Percentiles rank a stretch among this genome's conserved stretches.
Evolutionary conservation across 2,888 invertebrate species (phyloP).

Genomic region (Ceraclea dissimilis): DNA sequence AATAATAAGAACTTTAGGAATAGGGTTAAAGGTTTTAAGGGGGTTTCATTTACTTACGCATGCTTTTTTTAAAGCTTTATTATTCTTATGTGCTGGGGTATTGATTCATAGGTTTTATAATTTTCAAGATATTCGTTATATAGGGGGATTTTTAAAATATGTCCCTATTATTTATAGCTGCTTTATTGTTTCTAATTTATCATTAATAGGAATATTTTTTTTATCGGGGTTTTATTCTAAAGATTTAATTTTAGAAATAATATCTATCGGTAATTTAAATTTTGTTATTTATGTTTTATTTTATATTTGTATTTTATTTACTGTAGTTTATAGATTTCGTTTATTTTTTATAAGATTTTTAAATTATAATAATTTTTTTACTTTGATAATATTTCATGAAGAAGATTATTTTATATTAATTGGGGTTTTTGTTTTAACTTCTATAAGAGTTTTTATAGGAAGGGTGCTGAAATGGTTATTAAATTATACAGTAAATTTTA

Average conservation of each 20-base stretch:
- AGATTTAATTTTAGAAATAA: conserved; percentile 53
- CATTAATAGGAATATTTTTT: conserved; percentile 58
- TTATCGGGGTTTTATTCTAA: conserved; percentile 59
- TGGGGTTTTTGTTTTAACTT: conserved; percentile 43
- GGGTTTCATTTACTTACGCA: conserved; percentile 68
- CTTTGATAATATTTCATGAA: conserved; percentile 36
- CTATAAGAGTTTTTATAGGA: conserved; percentile 48
- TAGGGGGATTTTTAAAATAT: conserved; percentile 43
- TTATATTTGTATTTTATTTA: conserved; percentile 52
- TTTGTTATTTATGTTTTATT: conserved; percentile 46
- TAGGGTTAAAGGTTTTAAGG: conserved; percentile 48
- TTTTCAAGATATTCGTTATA: conserved; percentile 61
- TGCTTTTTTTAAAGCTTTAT: conserved; percentile 68
- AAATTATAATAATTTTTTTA: conserved; percentile 42
- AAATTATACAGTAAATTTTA: conserved; percentile 45
- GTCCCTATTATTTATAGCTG: conserved; percentile 48
- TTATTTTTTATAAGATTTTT: conserved; percentile 49
- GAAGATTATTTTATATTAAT: conserved; percentile 44
- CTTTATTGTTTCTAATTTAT: conserved; percentile 52
- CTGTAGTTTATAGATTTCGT: conserved; percentile 50
- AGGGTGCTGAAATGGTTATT: conserved; percentile 48
- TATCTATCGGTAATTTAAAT: conserved; percentile 47
- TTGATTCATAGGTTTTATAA: conserved; percentile 58
- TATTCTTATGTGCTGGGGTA: conserved; percentile 64
- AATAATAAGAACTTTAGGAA: conserved; percentile 58